Evolutionary conservation across 1,140 invertebrate genomes (phyloP).

Genomic region (Drosophila burlai): DNA sequence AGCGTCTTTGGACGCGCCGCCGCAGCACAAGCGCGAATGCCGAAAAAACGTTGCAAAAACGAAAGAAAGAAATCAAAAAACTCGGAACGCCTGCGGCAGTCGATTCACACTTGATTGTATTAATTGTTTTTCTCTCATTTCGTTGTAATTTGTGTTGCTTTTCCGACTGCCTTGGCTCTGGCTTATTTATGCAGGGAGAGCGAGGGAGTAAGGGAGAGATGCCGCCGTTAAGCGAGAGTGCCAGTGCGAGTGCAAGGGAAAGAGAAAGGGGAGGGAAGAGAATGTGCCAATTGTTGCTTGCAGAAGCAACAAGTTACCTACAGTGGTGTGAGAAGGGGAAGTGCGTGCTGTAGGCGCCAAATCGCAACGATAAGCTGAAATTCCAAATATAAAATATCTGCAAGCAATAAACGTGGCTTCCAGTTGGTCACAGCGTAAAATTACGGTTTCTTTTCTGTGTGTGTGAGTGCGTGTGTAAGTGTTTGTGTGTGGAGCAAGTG

Average conservation of each 20-base stretch:
- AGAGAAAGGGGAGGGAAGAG: conserved; percentile 35
- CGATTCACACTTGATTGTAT: conserved; percentile 58
- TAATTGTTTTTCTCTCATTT: conserved; percentile 58
- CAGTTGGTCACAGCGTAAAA: conserved; percentile 59
- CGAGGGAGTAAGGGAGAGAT: conserved; percentile 18
- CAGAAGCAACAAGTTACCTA: conserved; percentile 69
- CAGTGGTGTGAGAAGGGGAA: neutral
- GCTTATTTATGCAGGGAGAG: conserved; percentile 48
- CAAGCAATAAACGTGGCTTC: conserved; percentile 63
- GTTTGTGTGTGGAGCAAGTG: conserved; percentile 65
- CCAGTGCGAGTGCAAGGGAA: conserved; percentile 10
- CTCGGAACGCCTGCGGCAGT: conserved; percentile 54
- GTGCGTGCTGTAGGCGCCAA: conserved; percentile 58
- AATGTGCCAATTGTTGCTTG: conserved; percentile 62
- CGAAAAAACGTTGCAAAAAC: conserved; percentile 75
- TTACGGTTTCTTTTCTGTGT: conserved; percentile 29
- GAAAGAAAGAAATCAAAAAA: conserved; percentile 65
- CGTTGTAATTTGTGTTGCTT: conserved; percentile 63
- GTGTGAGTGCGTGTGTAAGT: conserved; percentile 18
- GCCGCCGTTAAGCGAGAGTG: conserved; percentile 9
- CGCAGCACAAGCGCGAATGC: conserved; percentile 59
- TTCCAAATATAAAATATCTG: conserved; percentile 59
- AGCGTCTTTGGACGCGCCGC: conserved; percentile 64
- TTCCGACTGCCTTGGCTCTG: conserved; percentile 52
- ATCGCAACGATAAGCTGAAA: conserved; percentile 53